phyloP scores from a whole-genome alignment of 2,888 invertebrate genomes.

The Drosophila neutralis region DNA sequence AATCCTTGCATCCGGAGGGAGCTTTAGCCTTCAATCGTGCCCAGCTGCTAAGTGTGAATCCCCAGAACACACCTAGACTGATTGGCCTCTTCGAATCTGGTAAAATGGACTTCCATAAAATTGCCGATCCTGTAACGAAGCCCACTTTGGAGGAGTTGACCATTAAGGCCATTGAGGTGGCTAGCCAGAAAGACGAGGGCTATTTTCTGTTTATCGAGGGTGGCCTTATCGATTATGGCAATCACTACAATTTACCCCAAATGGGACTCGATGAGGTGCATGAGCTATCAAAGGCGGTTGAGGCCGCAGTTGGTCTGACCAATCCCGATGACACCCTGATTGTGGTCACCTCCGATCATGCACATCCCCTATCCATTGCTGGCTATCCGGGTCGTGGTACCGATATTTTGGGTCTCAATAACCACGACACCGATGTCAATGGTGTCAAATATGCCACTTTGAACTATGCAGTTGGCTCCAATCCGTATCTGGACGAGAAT shows the following conservation, averaged over 20 bases:
- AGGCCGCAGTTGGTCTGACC: conserved; percentile 87
- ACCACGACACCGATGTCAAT: conserved; percentile 86
- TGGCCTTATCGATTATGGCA: conserved; percentile 85
- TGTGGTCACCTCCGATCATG: conserved; percentile 92
- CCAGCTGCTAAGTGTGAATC: conserved; percentile 81
- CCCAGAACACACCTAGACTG: conserved; percentile 85
- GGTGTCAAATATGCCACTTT: conserved; percentile 88
- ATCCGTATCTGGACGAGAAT: conserved; percentile 65
- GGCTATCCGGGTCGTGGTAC: conserved; percentile 87
- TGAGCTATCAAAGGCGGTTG: conserved; percentile 90
- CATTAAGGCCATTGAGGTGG: conserved; percentile 87
- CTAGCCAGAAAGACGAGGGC: conserved; percentile 86
- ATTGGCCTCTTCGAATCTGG: conserved; percentile 86
- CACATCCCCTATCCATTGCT: conserved; percentile 90
- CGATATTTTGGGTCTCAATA: conserved; percentile 86
- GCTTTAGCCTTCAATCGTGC: conserved; percentile 72
- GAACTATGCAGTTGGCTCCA: conserved; percentile 89
- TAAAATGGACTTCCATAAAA: conserved; percentile 87
- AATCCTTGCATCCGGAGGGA: conserved; percentile 76
- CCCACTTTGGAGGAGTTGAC: conserved; percentile 90
- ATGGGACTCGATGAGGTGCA: conserved; percentile 91
- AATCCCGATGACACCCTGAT: conserved; percentile 89
- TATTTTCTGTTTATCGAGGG: conserved; percentile 90
- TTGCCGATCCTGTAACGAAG: conserved; percentile 83
- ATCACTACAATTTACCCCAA: conserved; percentile 88